Evolutionary conservation across 2,797 vertebrate species (phyloP).

Genomic region (Hyperoplus immaculatus): DNA sequence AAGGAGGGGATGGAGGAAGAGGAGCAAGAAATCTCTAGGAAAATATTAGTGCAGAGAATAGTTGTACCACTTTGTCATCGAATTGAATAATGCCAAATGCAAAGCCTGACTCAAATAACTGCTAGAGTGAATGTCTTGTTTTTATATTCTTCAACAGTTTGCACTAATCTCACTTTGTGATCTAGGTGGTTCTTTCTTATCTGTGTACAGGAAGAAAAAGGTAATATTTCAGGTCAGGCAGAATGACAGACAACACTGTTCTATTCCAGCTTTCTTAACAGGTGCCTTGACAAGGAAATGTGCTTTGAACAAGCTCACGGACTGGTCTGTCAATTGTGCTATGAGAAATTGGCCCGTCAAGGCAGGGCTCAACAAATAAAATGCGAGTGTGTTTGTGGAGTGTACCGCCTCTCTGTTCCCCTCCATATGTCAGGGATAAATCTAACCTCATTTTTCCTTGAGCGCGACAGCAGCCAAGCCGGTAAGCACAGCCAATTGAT

Average conservation of each 20-base stretch:
- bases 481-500: conserved; percentile 76
- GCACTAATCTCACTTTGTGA: background rate
- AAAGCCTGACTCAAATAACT: conserved; percentile 3
- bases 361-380: conserved; percentile 64
- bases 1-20: conserved; percentile 21
- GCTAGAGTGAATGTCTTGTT: conserved; percentile 5
- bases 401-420: conserved; percentile 41
- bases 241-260: background rate
- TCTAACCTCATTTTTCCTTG: conserved; percentile 72
- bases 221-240: conserved; percentile 10
- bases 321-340: conserved; percentile 51
- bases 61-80: conserved; percentile 47
- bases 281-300: conserved; percentile 43
- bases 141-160: background rate
- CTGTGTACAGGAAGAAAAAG: background rate
- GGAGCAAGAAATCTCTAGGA: conserved; percentile 36
- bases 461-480: conserved; percentile 62
- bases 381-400: conserved; percentile 63
- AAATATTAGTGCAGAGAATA: conserved; percentile 53
- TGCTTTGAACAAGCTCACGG: conserved; percentile 31
- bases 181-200: background rate
- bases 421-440: conserved; percentile 73
- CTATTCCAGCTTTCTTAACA: conserved; percentile 41
- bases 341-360: conserved; percentile 70
- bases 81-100: conserved; percentile 31